Evolutionary conservation across 2,797 vertebrate species (phyloP), one percentile per base, ranked within the genome.

Genomic region (Myotis myotis): DNA sequence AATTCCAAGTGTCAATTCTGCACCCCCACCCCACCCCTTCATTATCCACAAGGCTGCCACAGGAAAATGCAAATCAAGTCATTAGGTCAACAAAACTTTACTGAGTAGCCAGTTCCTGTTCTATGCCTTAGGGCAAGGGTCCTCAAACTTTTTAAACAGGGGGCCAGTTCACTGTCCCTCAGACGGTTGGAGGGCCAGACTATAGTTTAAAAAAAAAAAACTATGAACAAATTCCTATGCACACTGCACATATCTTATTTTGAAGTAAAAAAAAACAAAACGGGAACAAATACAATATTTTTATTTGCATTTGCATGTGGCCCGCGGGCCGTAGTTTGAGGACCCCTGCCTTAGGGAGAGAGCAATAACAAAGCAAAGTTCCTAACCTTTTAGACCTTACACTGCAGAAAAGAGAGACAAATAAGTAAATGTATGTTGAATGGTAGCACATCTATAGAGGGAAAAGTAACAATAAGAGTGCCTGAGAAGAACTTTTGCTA

Each of bases 31-130:
- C 8, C 23, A 25, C n/a, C 10, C 8, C 23, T 76, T 72, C 33
- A 80, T 79, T 94, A 80, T 44, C 47, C 82, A 81, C 57, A 79
- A 81, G 53, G 55, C 20, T 62, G 49, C 72, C 80, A 86, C 0
- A 68, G n/a, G 64, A 94, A 89, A 96, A 96, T 64, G 41, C 62
- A 91, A 91, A 87, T 81, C 51, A 88, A 75, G 30, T 71, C 64
- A 83, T 74, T 49, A 60, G 25, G 19, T 80, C 66, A 86, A 82
- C 28, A 95, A 81, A 78, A 51, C 16, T 82, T 92, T 75, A 84
- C 60, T 57, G 19, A 87, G 33, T 68, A 4, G 62, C 47, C 92
- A 89, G 62, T 41, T 93, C 60, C 72, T 49, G 36, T 84, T 94
- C 74, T 74, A 44, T 49, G 44, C 57, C 30, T 89, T 82, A 38